phyloP scores from a whole-genome alignment of 2,113 vertebrate genomes.

The Triplophysa dalaica region DNA sequence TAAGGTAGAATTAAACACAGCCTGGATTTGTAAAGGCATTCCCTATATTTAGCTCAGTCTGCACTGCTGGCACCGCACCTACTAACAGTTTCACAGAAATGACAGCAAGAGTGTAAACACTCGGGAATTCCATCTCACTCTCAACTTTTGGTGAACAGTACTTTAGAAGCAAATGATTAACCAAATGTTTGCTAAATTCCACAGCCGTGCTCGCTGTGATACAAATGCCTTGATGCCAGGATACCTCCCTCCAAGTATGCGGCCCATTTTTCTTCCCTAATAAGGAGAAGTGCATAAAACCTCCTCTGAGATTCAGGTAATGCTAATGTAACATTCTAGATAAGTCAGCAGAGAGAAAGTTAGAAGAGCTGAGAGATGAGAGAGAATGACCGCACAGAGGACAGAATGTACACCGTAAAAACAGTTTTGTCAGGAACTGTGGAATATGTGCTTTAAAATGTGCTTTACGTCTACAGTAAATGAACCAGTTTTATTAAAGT shows the following conservation, averaged over 20 bases:
- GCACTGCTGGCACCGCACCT: not conserved
- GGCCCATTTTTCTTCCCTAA: not conserved
- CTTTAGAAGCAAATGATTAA: conserved; percentile 39
- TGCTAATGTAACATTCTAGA: conserved; percentile 6
- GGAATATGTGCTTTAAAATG: too few relatives aligned
- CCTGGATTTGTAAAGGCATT: not conserved
- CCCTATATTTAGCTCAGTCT: conserved; percentile 6
- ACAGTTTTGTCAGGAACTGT: not conserved
- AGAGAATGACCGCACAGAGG: not conserved
- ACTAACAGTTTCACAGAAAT: not conserved
- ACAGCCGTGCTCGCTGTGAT: not conserved
- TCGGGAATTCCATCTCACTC: not conserved
- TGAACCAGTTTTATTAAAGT: too few relatives aligned
- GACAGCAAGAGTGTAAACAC: not conserved
- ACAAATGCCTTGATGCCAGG: conserved; percentile 4
- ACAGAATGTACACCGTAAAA: not conserved
- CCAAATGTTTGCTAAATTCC: conserved; percentile 26
- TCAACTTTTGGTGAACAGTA: not conserved
- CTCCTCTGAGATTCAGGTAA: conserved; percentile 13
- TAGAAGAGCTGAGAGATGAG: not conserved
- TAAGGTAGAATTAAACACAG: not conserved
- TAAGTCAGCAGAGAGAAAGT: conserved; percentile 10
- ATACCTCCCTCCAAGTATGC: not conserved
- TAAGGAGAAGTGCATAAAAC: not conserved
- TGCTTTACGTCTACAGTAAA: too few relatives aligned